These are phyloP conservation scores for Ptyas mucosa DNA, from an alignment of 2,113 vertebrate species.

Conservation along the genomic window DNA sequence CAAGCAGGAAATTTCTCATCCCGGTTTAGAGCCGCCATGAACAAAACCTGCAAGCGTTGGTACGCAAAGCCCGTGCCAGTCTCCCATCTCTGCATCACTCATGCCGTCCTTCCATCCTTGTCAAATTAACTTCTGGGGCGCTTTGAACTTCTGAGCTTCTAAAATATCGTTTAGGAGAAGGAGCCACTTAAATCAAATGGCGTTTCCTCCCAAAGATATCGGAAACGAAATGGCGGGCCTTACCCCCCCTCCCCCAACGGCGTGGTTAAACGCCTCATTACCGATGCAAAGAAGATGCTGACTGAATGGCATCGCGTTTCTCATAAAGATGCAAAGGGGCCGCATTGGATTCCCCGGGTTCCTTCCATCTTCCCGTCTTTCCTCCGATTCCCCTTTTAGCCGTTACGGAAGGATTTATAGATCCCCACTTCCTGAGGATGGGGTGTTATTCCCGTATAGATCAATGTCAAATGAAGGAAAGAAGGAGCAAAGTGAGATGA, in stretches of 20 bases:
- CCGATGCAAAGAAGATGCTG: conserved; percentile 44
- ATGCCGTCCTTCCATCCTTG: neutral
- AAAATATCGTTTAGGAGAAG: neutral
- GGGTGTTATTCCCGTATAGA: conserved; percentile 43
- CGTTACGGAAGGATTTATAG: neutral
- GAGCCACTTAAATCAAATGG: too few species aligned
- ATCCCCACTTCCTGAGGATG: neutral
- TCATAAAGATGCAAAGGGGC: conserved; percentile 6
- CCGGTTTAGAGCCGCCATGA: neutral
- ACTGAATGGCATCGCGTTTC: conserved; percentile 45
- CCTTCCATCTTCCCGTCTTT: too few species aligned
- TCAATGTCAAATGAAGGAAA: conserved; percentile 31
- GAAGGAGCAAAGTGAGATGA: conserved; percentile 46
- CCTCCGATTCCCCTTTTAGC: neutral
- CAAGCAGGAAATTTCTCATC: neutral
- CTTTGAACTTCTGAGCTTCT: neutral
- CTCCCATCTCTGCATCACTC: neutral
- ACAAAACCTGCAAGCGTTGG: neutral
- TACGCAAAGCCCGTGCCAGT: neutral
- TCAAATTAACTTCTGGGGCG: neutral
- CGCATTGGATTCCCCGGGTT: neutral
- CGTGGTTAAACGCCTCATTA: neutral
- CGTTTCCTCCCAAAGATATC: conserved; percentile 3
- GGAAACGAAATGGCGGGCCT: neutral
- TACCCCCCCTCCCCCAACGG: neutral